Conservation (phyloP, 2,797 vertebrate species). For the Parauchenoglanis punctatus region DNA sequence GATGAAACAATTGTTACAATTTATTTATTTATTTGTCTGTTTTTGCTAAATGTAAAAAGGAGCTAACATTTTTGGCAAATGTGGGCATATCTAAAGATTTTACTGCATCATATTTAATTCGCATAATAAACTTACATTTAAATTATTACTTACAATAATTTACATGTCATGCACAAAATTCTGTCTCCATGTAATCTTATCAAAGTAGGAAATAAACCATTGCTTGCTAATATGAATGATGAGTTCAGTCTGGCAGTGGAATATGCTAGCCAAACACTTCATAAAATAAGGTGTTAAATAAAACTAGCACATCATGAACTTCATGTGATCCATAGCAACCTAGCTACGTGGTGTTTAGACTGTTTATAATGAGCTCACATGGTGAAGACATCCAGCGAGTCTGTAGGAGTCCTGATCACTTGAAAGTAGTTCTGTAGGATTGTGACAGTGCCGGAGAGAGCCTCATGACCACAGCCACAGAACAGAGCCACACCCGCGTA, state of each 20-base stretch:
- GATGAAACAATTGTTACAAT: not conserved
- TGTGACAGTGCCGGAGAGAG: slow-evolving; percentile 92
- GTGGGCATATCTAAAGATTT: not conserved
- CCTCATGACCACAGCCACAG: slow-evolving; percentile 97
- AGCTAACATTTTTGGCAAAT: not conserved
- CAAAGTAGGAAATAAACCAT: not conserved
- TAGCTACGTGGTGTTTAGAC: too few species aligned
- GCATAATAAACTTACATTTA: not conserved
- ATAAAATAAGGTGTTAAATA: not conserved
- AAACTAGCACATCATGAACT: not conserved
- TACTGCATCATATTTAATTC: not conserved
- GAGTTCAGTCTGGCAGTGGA: not conserved
- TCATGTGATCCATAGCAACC: not conserved
- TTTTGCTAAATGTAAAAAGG: not conserved
- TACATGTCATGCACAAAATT: not conserved
- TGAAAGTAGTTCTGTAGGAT: slow-evolving; percentile 99
- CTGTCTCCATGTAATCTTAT: not conserved
- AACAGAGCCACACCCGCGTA: slow-evolving; percentile 96
- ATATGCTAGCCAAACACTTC: not conserved
- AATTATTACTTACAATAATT: not conserved
- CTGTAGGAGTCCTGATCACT: slow-evolving; percentile 89
- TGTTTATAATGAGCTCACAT: slow-evolving; percentile 80
- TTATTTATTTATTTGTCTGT: not conserved
- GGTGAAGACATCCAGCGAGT: slow-evolving; percentile 93
- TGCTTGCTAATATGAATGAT: not conserved